Evolutionary conservation across 1,140 invertebrate genomes (phyloP).

Genomic region (Drosophila varians): DNA sequence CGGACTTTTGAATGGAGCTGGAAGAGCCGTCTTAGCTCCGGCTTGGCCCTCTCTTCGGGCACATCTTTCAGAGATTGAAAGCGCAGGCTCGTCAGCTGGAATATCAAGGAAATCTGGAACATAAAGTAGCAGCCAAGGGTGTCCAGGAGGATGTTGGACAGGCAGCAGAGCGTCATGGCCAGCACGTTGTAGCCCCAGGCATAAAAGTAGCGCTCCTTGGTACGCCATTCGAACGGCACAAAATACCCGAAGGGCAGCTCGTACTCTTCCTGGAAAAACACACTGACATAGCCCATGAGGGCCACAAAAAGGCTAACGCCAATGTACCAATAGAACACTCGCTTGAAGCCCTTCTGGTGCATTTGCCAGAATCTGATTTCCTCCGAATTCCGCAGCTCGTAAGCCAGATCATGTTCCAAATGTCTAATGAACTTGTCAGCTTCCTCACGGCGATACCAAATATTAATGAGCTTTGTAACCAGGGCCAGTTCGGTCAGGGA

Average conservation of each 20-base stretch:
- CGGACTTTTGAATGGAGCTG: constrained; percentile 41
- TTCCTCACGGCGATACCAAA: constrained; percentile 44
- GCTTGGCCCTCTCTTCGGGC: constrained; percentile 28
- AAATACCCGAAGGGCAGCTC: constrained; percentile 67
- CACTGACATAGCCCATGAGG: constrained; percentile 33
- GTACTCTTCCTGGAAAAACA: constrained; percentile 51
- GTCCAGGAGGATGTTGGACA: constrained; percentile 60
- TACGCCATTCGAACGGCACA: constrained; percentile 73
- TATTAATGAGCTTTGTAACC: constrained; percentile 61
- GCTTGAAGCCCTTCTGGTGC: constrained; percentile 43
- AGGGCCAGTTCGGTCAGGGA: constrained; percentile 60
- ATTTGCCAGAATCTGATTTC: constrained; percentile 40
- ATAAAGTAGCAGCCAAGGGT: constrained; percentile 69
- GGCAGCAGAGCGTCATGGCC: constrained; percentile 63
- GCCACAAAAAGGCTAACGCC: constrained; percentile 35
- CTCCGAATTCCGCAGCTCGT: constrained; percentile 8
- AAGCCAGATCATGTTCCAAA: constrained; percentile 21
- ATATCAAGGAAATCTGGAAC: constrained; percentile 63
- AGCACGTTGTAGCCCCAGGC: constrained; percentile 66
- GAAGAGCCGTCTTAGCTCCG: constrained; percentile 44
- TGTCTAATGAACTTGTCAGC: constrained; percentile 36
- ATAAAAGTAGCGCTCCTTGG: constrained; percentile 44
- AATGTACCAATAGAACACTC: constrained; percentile 49
- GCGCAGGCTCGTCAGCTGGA: constrained; percentile 55
- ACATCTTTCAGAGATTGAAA: constrained; percentile 28